Conservation (phyloP, 2,888 invertebrate species). For the Alviniconcha strummeri region DNA sequence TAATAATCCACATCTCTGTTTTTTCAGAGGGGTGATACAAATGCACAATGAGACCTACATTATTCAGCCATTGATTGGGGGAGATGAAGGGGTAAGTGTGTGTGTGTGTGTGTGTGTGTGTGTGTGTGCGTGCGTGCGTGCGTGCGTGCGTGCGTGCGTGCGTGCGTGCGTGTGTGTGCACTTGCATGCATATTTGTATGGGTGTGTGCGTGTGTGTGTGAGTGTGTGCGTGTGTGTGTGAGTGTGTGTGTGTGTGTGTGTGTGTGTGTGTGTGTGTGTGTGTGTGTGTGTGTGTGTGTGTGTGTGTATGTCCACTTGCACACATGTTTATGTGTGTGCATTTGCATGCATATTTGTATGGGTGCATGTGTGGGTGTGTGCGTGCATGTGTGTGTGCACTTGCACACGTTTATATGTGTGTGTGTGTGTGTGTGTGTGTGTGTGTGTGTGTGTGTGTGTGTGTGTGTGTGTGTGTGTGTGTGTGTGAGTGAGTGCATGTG, state of each 20-base stretch:
- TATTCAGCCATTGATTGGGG: slow-evolving; percentile 84
- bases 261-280: not conserved
- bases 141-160: not conserved
- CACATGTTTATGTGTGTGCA: too few species aligned
- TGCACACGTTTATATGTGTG: too few species aligned
- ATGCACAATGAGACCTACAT: slow-evolving; percentile 98
- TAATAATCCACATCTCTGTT: too few species aligned
- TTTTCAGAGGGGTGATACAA: slow-evolving; percentile 90
- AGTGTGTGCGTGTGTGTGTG: not conserved
- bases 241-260: too few species aligned
- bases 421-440: slow-evolving; percentile 10
- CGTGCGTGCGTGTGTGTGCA: too few species aligned
- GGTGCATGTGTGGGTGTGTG: too few species aligned
- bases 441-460: not conserved
- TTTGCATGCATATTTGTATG: too few species aligned
- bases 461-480: not conserved
- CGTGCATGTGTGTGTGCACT: too few species aligned
- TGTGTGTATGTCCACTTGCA: slow-evolving; percentile 16
- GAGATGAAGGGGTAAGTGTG: slow-evolving; percentile 46
- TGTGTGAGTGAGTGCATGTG: not conserved
- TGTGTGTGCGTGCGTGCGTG: not conserved
- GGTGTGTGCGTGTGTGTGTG: not conserved
- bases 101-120: not conserved
- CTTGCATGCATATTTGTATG: too few species aligned
- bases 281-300: not conserved